Evolutionary conservation across 64 coral and sea anemone genomes (phyloP).

Genomic region (Hydrozoanthus tunicans): DNA sequence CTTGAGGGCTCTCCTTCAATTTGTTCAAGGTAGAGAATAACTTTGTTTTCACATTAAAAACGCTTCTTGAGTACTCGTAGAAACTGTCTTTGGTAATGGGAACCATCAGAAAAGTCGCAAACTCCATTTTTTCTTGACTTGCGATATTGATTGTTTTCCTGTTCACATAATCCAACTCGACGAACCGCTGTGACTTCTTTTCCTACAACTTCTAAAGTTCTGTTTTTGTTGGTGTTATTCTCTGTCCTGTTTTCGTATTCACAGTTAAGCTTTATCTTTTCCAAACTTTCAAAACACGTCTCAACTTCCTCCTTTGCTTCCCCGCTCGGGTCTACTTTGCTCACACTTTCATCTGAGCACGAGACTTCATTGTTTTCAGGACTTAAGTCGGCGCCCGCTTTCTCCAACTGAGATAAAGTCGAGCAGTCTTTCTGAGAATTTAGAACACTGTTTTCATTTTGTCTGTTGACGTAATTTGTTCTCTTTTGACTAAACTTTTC

Average conservation of each 20-base stretch:
- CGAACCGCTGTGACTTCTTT: background rate
- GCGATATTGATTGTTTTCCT: background rate
- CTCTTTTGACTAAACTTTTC: background rate
- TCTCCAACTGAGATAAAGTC: background rate
- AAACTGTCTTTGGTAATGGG: constrained; percentile 89
- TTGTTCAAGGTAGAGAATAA: background rate
- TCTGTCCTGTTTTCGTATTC: background rate
- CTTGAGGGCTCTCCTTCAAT: no score
- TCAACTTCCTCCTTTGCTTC: background rate
- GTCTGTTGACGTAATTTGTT: background rate
- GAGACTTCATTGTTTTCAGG: background rate
- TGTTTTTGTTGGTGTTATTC: background rate
- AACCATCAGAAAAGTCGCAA: constrained; percentile 74
- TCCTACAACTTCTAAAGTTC: background rate
- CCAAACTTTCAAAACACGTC: constrained; percentile 1
- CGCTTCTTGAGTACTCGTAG: constrained; percentile 86
- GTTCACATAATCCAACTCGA: constrained; percentile 35
- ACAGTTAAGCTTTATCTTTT: background rate
- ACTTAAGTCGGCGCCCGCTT: background rate
- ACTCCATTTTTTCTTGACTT: constrained; percentile 82
- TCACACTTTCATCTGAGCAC: background rate
- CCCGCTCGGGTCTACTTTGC: background rate
- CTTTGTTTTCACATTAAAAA: constrained; percentile 61
- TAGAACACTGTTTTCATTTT: background rate
- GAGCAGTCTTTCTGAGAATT: constrained; percentile 9